These are phyloP conservation scores for Myotis yumanensis DNA, from an alignment of 2,113 vertebrate species.

Conservation along the genomic window DNA sequence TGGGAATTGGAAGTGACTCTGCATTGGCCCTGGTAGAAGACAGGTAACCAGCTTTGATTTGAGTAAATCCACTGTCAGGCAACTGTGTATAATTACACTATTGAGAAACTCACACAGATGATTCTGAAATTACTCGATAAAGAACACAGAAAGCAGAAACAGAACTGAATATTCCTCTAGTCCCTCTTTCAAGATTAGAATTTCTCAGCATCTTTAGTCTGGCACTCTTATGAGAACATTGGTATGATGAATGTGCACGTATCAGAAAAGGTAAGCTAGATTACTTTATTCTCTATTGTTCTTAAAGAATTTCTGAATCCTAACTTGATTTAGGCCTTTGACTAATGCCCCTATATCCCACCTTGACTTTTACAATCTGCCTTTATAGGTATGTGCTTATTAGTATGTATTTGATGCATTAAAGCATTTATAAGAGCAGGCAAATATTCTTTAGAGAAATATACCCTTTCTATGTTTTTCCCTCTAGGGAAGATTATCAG, in stretches of 20 bases:
- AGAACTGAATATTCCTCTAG: neutral
- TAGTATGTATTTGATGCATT: neutral
- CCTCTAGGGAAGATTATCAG: neutral
- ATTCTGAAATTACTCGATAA: neutral
- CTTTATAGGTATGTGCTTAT: neutral
- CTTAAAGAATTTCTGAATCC: slow-evolving; percentile 13
- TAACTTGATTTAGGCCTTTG: slow-evolving; percentile 36
- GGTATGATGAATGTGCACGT: neutral
- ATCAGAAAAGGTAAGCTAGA: neutral
- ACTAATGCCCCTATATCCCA: neutral
- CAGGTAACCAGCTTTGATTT: neutral
- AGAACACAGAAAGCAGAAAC: neutral
- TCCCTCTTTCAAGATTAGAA: neutral
- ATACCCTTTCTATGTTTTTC: neutral
- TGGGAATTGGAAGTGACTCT: neutral
- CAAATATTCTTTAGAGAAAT: slow-evolving; percentile 43
- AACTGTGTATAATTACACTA: neutral
- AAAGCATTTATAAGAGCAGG: neutral
- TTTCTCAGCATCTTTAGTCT: slow-evolving; percentile 3
- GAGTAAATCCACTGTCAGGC: neutral
- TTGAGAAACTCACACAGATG: neutral
- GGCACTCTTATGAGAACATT: neutral
- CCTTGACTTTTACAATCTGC: neutral
- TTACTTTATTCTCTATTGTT: neutral
- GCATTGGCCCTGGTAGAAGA: neutral